Evolutionary conservation across 2,113 vertebrate genomes (phyloP).

Genomic region (Camelus bactrianus): DNA sequence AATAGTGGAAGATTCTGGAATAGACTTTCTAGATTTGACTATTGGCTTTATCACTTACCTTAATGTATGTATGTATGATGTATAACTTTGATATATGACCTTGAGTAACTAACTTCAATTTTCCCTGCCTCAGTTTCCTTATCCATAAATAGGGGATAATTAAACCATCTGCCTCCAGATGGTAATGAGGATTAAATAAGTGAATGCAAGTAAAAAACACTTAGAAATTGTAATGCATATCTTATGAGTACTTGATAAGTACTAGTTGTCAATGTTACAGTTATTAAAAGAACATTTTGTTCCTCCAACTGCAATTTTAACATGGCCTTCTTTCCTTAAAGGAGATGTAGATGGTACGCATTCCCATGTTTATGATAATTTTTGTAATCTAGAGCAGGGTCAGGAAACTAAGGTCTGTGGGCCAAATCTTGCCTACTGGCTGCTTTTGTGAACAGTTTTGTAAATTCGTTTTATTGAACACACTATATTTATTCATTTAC

Average conservation of each 20-base stretch:
- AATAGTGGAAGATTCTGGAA: not conserved
- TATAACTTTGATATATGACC: not conserved
- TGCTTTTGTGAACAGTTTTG: constrained; percentile 37
- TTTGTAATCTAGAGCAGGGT: not conserved
- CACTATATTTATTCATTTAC: not conserved
- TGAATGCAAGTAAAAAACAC: not conserved
- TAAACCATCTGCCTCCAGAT: not conserved
- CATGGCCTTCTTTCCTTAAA: constrained; percentile 1
- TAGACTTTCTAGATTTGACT: not conserved
- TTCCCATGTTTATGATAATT: not conserved
- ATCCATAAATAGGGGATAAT: not conserved
- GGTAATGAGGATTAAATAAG: not conserved
- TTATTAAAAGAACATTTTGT: not conserved
- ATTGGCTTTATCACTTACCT: not conserved
- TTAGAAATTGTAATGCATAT: not conserved
- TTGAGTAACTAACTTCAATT: not conserved
- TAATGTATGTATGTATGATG: no score
- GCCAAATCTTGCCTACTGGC: not conserved
- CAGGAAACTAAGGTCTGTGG: not conserved
- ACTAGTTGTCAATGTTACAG: not conserved
- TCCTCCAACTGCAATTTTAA: not conserved
- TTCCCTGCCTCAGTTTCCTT: not conserved
- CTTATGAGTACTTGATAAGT: not conserved
- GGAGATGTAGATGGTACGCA: not conserved
- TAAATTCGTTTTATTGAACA: constrained; percentile 47